Evolutionary conservation across 2,797 vertebrate genomes (phyloP).

Genomic region (Heterohyrax brucei): DNA sequence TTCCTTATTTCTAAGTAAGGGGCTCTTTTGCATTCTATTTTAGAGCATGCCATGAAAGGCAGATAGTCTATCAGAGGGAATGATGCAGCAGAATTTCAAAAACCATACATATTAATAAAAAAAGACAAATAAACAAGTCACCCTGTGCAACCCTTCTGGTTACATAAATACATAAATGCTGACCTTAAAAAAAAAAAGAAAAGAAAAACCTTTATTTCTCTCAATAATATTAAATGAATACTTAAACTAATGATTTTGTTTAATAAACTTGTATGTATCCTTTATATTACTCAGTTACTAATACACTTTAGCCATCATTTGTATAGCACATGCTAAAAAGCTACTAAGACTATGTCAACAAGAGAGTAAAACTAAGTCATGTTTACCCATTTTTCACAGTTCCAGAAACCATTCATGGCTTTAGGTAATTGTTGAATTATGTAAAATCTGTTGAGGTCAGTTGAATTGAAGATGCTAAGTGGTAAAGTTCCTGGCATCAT

Average conservation of each 20-base stretch:
- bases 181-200: not conserved
- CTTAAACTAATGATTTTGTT: not conserved
- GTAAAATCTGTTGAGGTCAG: not conserved
- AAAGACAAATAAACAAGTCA: not conserved
- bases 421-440: not conserved
- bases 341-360: not conserved
- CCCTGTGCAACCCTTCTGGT: not conserved
- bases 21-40: not conserved
- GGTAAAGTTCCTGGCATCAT: not conserved
- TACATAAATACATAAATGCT: not conserved
- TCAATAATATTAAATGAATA: not conserved
- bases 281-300: slow-evolving; percentile 44
- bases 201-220: not conserved
- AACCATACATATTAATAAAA: not conserved
- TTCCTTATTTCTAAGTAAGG: not conserved
- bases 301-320: not conserved
- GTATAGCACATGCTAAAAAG: not conserved
- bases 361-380: not conserved
- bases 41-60: not conserved
- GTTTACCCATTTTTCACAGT: not conserved
- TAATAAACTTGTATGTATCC: not conserved
- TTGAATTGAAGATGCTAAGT: not conserved
- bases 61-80: not conserved
- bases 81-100: not conserved
- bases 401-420: not conserved